phyloP scores from a whole-genome alignment of 2,888 invertebrate species.

The Minunthozetes semirufus region DNA sequence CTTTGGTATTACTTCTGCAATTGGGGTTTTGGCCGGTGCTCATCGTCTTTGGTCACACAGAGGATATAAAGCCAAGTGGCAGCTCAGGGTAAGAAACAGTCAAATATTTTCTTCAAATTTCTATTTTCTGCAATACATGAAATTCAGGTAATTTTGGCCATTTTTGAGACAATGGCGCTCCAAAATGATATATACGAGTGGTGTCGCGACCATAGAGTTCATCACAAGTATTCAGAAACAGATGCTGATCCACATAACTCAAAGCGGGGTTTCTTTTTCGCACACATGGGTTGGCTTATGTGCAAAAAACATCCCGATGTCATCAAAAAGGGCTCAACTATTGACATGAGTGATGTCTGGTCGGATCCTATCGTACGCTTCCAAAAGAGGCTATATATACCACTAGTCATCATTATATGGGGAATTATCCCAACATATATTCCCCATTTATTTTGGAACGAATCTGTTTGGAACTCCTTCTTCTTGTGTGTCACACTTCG shows the following conservation, averaged over 20 bases:
- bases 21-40: conserved; percentile 71
- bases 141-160: conserved; percentile 56
- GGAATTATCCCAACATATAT: conserved; percentile 28
- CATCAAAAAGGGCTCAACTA: conserved; percentile 43
- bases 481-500: conserved; percentile 34
- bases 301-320: conserved; percentile 33
- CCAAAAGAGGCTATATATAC: conserved; percentile 34
- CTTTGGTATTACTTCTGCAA: conserved; percentile 46
- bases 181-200: conserved; percentile 57
- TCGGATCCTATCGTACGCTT: conserved; percentile 36
- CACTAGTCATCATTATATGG: conserved; percentile 34
- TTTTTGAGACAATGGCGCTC: conserved; percentile 78
- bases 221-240: conserved; percentile 49
- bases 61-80: conserved; percentile 81
- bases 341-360: conserved; percentile 38
- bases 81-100: conserved; percentile 57
- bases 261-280: conserved; percentile 52
- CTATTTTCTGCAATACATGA: background rate
- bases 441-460: conserved; percentile 29
- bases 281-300: conserved; percentile 44
- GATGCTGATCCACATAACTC: conserved; percentile 48
- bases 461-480: conserved; percentile 29
- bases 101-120: background rate
- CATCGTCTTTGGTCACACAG: conserved; percentile 90
- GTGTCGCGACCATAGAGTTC: conserved; percentile 48